Conservation (phyloP, 1,140 invertebrate genomes). For the Cherax destructor region DNA sequence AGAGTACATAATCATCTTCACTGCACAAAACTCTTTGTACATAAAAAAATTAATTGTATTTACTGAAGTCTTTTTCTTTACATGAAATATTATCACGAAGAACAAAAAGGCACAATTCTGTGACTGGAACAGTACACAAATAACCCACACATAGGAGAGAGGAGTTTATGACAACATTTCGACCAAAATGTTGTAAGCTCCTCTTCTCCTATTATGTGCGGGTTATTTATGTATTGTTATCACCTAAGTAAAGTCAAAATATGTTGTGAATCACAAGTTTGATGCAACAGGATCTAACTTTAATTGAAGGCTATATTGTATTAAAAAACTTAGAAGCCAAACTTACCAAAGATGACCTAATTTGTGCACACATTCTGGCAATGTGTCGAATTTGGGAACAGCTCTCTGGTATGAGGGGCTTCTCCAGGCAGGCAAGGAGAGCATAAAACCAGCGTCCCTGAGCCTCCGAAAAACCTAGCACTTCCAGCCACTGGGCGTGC, state of each 20-base stretch:
- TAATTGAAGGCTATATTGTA: background rate
- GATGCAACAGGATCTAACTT: background rate
- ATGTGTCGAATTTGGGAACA: constrained; percentile 78
- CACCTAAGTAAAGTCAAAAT: background rate
- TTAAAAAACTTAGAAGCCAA: background rate
- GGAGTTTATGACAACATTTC: too few species aligned
- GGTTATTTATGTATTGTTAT: background rate
- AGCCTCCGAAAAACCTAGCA: constrained; percentile 73
- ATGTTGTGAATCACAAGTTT: background rate
- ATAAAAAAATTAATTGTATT: too few species aligned
- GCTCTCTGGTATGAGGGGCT: constrained; percentile 80
- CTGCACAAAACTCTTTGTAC: too few species aligned
- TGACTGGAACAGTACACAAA: too few species aligned
- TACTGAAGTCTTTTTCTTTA: too few species aligned
- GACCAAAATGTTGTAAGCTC: too few species aligned
- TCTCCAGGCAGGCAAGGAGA: constrained; percentile 78
- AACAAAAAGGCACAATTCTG: too few species aligned
- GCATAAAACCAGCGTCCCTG: constrained; percentile 81
- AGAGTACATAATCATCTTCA: too few species aligned
- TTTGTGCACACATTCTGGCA: constrained; percentile 77
- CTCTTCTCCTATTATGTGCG: too few species aligned
- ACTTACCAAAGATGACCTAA: constrained; percentile 78
- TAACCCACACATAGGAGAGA: too few species aligned
- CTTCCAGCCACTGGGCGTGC: constrained; percentile 62
- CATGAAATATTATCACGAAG: too few species aligned